Evolutionary conservation across 2,797 vertebrate genomes (phyloP).

Genomic region (Chiroxiphia lanceolata): DNA sequence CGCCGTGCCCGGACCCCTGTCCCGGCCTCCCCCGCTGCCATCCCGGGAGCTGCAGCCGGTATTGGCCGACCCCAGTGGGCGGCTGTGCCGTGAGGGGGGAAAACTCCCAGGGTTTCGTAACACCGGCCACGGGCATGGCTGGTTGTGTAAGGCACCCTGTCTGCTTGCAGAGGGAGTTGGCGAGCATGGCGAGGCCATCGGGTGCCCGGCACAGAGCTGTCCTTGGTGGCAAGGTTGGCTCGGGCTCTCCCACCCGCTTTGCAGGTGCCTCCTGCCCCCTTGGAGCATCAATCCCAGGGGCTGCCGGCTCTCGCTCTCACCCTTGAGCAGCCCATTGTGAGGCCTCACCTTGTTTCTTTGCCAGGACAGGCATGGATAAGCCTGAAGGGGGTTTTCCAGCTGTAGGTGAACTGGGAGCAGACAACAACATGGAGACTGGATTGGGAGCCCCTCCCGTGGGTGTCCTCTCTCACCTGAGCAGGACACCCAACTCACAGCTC

Average conservation of each 20-base stretch:
- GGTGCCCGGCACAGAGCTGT: background rate
- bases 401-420: background rate
- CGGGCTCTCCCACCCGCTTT: accelerated
- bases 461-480: background rate
- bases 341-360: background rate
- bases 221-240: accelerated
- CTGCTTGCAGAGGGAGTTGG: background rate
- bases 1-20: background rate
- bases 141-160: background rate
- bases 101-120: background rate
- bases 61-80: accelerated
- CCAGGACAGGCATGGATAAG: background rate
- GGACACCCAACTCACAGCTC: background rate
- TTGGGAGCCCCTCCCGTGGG: background rate
- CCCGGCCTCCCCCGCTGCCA: accelerated
- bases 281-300: accelerated
- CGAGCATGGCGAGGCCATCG: accelerated
- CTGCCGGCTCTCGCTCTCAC: background rate
- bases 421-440: background rate
- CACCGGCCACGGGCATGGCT: accelerated
- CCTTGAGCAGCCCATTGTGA: background rate
- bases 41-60: accelerated
- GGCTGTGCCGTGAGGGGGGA: background rate
- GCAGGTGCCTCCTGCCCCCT: background rate
- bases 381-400: background rate